These are phyloP conservation scores for Pygmarrhopalites habei DNA, from an alignment of 1,140 invertebrate genomes.

Conservation along the genomic window DNA sequence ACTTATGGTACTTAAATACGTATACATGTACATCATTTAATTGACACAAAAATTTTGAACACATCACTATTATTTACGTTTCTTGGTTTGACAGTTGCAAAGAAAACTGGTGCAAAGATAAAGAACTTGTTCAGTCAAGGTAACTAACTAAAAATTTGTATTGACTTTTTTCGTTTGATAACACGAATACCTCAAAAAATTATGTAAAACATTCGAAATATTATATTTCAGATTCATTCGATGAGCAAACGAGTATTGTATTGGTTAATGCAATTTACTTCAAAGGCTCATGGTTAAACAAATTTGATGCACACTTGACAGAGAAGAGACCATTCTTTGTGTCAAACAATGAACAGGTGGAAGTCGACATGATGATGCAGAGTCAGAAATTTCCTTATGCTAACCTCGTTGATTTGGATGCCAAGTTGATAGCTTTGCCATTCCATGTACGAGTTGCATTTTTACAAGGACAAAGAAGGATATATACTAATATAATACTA, in stretches of 20 bases:
- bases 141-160: neutral
- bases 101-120: neutral
- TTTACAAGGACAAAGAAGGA: neutral
- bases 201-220: neutral
- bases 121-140: neutral
- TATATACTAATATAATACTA: neutral
- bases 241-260: conserved; percentile 42
- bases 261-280: conserved; percentile 50
- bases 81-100: neutral
- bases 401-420: conserved; percentile 46
- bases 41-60: neutral
- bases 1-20: neutral
- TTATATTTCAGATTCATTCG: conserved; percentile 23
- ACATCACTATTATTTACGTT: neutral
- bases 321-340: neutral
- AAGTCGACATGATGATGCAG: neutral
- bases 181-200: no score
- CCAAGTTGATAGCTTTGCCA: conserved; percentile 51
- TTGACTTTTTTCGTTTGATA: neutral
- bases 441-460: conserved; percentile 46
- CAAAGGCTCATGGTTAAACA: conserved; percentile 48
- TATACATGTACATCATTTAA: neutral
- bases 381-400: conserved; percentile 45
- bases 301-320: conserved; percentile 49
- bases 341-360: neutral